Evolutionary conservation across 2,797 vertebrate species (phyloP), one percentile per base, ranked within the genome.

Genomic region (Phaenicophaeus curvirostris): DNA sequence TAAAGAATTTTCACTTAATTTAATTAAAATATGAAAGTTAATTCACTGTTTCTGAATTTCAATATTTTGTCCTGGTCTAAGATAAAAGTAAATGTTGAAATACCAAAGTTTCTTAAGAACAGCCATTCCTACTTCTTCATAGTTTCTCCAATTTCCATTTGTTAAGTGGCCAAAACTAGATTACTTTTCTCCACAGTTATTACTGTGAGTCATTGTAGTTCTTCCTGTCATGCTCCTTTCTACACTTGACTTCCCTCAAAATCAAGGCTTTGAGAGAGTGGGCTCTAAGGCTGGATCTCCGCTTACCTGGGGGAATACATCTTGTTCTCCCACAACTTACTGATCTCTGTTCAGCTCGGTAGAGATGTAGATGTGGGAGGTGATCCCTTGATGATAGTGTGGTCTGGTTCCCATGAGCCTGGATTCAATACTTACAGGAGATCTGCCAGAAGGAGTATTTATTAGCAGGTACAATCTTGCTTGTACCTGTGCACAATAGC

Each of bases 191-290:
- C 16, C 13, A 6, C 4, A n/a, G 7, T 39, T 66, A 21, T 13
- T 51, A n/a, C 13, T 57, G 17, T 0, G 0, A 61, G 5, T 68
- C 23, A 13, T 72, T 68, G 3, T 30, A 1, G 35, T 39, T 89
- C 39, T 44, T 55, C 8, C 11, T 59, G 12, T 39, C 6, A 0
- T 31, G 11, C 4, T 73, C 13, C 16, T 81, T 74, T 67, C 17
- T 23, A 67, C 27, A 5, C 11, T 20, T 69, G 20, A 7, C 12
- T 61, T 6, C 33, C 9, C 30, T 63, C 18, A 63, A 46, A 53
- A 7, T 3, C 14, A 71, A 48, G 33, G 44, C 8, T 76, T 42
- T 14, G n/a, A 54, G 50, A n/a, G 7, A 6, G 33, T 18, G 23
- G 16, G 19, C 33, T 87, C 28, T 77, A 65, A 57, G 53, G 3